Evolutionary conservation across 2,888 invertebrate species (phyloP), one percentile per base, ranked within the genome.

Genomic region (Drosophila kanekoi): DNA sequence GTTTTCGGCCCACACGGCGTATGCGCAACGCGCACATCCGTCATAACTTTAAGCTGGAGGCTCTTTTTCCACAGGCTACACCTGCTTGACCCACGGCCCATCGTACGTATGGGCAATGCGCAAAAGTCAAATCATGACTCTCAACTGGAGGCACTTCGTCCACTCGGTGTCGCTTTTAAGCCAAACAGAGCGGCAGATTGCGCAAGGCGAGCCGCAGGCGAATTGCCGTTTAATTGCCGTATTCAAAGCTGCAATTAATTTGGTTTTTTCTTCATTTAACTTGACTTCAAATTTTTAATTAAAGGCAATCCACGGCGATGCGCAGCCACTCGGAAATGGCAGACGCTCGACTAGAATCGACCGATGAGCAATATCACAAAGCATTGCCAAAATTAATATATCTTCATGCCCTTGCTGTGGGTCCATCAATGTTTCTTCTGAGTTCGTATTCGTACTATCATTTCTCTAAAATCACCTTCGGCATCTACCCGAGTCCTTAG

Each of bases 91-190:
- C 28, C 28, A 28, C 28, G 28, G 28, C 28, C 28, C 8, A 2
- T 28, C 28, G 8, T 8, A 28, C 28, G 28, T 28, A 8, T 8
- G 66, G 58, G 58, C 51, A 71, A 67, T 35, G 70, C 58, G 75
- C 53, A 58, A 58, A 53, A 35, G 38, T 9, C 35, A 43, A 73
- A 53, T 54, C 76, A 68, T 52, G 68, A 75, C 76, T 69, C 38
- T 58, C 16, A 71, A 81, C 89, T 88, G 89, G 80, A 79, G 67
- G 80, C 88, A 68, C 44, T 41, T 76, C 72, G 63, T 85, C 83
- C 58, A 56, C 37, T 40, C 37, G 14, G 43, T 38, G 45, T 35
- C 33, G 67, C 54, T 81, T 88, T 82, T 75, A 82, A 60, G 23
- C 65, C 35, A 48, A 64, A 32, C 65, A 23, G 41, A 18, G 41